Base-by-base conservation (phyloP, 2,888 invertebrate species). In the Philonicus albiceps region DNA sequence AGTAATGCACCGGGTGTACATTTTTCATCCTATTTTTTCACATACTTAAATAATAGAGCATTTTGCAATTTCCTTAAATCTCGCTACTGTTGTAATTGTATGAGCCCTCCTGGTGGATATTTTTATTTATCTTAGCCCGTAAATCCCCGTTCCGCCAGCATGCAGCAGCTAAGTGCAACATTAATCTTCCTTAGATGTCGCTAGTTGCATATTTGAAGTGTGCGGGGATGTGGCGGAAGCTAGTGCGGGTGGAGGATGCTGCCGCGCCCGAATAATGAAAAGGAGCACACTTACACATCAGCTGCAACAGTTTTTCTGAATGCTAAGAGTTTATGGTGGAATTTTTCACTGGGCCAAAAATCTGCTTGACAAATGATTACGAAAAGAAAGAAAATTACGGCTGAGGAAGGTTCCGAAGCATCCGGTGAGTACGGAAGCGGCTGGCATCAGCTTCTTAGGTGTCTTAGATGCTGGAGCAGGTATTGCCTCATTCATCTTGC, bases 181-280 rank as follows among this genome's bases (percentile, higher is more conserved):
- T 83, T 83, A 83, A 83, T 83, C 81, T 83, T 83, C 81, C 37
- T 83, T 83, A 83, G 64, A 83, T 64, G 81, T 83, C 81, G 55
- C 22, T 83, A 64, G 81, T 83, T 83, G 64, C 34, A 83, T 64
- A 53, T 83, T 83, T 83, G 55, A 64, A 83, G 81, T n/a, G 55
- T 19, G 64, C 31, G n/a, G 55, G 64, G 55, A 22, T 22, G 55
- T 6, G 7, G 19, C 19, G 22, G 53, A 19, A 53, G 6, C n/a
- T 7, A n/a, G n/a, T 3, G n/a, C 7, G 19, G 53, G 53, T 34
- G n/a, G 31, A 7, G 31, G 43, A 2, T 37, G 37, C 37, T 37
- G 1, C 22, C 81, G 30, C 7, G 37, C 49, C 49, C 19, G 43
- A 43, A 16, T 43, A 43, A 78, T 43, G 78, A 43, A 43, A 43